Conservation (phyloP, 1,140 invertebrate genomes). For the fruit fly (Drosophila melanogaster) region DNA sequence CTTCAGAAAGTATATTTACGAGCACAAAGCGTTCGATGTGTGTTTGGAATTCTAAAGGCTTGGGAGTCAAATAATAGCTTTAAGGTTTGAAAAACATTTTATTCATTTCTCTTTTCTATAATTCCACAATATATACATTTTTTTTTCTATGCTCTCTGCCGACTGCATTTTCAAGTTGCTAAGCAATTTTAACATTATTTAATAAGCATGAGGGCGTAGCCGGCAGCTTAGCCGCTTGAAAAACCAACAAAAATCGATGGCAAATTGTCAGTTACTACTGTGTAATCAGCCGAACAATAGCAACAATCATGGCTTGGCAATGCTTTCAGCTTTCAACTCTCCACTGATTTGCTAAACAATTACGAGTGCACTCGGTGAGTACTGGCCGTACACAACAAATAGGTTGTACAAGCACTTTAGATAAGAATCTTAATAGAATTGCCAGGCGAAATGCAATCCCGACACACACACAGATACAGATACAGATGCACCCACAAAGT, state of each 20-base stretch:
- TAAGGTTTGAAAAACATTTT: background rate
- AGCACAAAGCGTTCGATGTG: constrained; percentile 56
- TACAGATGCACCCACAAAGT: constrained; percentile 11
- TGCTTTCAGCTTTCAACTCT: constrained; percentile 50
- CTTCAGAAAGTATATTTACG: constrained; percentile 58
- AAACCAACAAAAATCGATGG: constrained; percentile 47
- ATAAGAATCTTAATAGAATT: constrained; percentile 81
- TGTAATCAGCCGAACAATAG: constrained; percentile 63
- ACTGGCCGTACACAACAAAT: constrained; percentile 60
- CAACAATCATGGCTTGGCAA: constrained; percentile 37
- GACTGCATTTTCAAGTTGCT: constrained; percentile 5
- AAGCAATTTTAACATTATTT: constrained; percentile 19
- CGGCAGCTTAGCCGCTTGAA: constrained; percentile 21
- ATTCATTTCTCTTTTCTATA: no score
- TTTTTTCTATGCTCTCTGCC: background rate
- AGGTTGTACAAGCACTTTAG: constrained; percentile 76
- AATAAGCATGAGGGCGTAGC: constrained; percentile 25
- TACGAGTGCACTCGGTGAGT: constrained; percentile 59
- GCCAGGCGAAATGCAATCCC: constrained; percentile 76
- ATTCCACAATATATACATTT: background rate
- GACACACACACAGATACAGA: constrained; percentile 33
- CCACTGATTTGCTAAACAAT: constrained; percentile 79
- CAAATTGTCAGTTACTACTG: constrained; percentile 80
- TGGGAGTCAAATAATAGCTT: background rate
- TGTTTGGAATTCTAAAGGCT: constrained; percentile 60